Percentiles rank a stretch among this genome's conserved stretches.
Conservation (phyloP, 1,140 invertebrate genomes). For the Cydia amplana region DNA sequence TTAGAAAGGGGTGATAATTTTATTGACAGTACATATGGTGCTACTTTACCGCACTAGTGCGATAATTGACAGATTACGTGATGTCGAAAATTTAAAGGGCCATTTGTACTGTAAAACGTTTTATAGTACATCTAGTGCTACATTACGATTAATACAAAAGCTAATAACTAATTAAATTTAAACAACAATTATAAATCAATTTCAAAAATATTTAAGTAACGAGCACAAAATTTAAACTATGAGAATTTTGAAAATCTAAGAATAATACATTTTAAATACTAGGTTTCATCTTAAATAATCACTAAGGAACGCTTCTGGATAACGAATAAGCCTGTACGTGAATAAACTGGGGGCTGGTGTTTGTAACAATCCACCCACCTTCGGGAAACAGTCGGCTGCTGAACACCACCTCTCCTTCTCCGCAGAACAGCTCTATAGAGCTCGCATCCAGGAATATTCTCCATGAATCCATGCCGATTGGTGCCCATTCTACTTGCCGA, state of each 20-base stretch:
- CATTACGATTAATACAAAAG: too few species aligned
- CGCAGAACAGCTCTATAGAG: constrained; percentile 71
- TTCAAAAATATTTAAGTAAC: too few species aligned
- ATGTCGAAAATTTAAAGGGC: too few species aligned
- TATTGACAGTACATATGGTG: too few species aligned
- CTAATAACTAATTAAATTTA: too few species aligned
- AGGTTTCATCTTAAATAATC: background rate
- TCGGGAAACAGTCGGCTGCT: constrained; percentile 63
- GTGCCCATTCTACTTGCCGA: constrained; percentile 65
- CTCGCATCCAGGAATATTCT: constrained; percentile 68
- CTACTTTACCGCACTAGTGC: too few species aligned
- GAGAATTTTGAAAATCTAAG: background rate
- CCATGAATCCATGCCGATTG: constrained; percentile 49
- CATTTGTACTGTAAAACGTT: too few species aligned
- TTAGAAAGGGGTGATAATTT: too few species aligned
- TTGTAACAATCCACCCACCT: constrained; percentile 60
- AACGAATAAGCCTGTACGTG: constrained; percentile 54
- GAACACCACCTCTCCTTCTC: constrained; percentile 72
- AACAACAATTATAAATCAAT: too few species aligned
- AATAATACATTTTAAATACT: constrained; percentile 1
- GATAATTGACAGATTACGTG: too few species aligned
- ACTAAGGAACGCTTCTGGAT: constrained; percentile 56
- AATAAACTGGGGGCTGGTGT: constrained; percentile 54
- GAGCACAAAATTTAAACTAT: background rate
- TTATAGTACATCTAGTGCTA: too few species aligned